Conservation (phyloP, 2,797 vertebrate genomes). For the Labeo calbasu region DNA sequence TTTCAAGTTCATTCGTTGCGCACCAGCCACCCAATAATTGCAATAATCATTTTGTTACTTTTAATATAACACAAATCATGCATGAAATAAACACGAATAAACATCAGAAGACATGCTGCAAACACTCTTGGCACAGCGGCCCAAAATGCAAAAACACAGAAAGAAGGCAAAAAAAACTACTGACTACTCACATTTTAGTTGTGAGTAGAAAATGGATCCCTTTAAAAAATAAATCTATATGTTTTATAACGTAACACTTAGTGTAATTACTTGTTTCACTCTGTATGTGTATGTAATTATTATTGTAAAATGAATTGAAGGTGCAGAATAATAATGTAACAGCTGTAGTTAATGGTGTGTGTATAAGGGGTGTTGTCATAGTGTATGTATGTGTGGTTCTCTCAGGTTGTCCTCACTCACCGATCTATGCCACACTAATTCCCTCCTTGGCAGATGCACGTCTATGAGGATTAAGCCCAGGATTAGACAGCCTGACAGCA, state of each 20-base stretch:
- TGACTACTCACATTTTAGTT: too few species aligned
- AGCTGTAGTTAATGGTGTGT: conserved; percentile 3
- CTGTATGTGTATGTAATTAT: not conserved
- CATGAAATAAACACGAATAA: too few species aligned
- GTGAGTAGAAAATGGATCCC: too few species aligned
- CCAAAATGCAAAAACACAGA: too few species aligned
- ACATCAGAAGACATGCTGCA: too few species aligned
- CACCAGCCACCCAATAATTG: too few species aligned
- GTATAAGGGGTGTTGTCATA: not conserved
- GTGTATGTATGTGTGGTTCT: conserved; percentile 20
- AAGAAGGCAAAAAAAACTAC: too few species aligned
- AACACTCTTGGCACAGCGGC: too few species aligned
- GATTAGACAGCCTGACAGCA: conserved; percentile 56
- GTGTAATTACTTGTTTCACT: not conserved
- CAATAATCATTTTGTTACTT: too few species aligned
- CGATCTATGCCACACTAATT: conserved; percentile 56
- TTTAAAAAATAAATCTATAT: too few species aligned
- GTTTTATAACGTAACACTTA: not conserved
- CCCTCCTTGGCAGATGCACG: conserved; percentile 58
- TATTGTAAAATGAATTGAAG: not conserved
- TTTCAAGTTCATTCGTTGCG: too few species aligned
- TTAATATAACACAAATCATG: too few species aligned
- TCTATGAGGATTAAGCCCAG: conserved; percentile 55
- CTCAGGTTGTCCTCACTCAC: conserved; percentile 37
- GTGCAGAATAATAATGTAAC: not conserved